A percentile compares a stretch with the other conserved stretches of the same genome.
Evolutionary conservation across 2,797 vertebrate species (phyloP).

Genomic region (Borostomias antarcticus): DNA sequence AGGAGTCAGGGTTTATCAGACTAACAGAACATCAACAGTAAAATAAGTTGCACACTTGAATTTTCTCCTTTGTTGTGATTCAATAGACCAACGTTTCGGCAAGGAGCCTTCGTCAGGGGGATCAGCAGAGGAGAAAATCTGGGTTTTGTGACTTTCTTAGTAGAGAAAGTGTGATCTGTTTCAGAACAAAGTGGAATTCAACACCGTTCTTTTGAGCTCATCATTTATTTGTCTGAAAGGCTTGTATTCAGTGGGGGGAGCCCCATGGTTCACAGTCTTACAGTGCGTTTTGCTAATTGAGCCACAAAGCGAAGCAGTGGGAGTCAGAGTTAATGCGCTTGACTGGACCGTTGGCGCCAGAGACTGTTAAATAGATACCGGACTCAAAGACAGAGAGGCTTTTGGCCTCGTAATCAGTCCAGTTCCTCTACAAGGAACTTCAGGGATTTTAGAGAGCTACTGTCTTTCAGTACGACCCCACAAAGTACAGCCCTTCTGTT

Average conservation of each 20-base stretch:
- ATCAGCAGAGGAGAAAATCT: too few relatives aligned
- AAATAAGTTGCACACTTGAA: too few relatives aligned
- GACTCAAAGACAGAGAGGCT: neutral
- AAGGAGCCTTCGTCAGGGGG: too few relatives aligned
- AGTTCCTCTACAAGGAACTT: neutral
- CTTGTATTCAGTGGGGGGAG: constrained; percentile 15
- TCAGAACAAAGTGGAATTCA: constrained; percentile 27
- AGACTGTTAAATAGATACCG: constrained; percentile 47
- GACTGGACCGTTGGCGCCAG: constrained; percentile 13
- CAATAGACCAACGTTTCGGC: too few relatives aligned
- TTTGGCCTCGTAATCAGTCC: constrained; percentile 11
- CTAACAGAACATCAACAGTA: too few relatives aligned
- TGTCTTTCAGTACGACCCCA: too few relatives aligned
- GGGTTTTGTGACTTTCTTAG: too few relatives aligned
- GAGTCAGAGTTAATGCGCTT: constrained; percentile 42
- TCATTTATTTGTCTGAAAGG: constrained; percentile 27
- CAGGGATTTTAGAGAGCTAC: too few relatives aligned
- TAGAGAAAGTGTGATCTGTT: too few relatives aligned
- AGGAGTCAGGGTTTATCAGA: constrained; percentile 9
- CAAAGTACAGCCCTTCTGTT: too few relatives aligned
- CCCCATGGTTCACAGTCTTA: constrained; percentile 21
- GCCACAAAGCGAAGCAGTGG: constrained; percentile 48
- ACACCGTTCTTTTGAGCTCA: constrained; percentile 23
- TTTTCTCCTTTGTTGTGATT: too few relatives aligned
- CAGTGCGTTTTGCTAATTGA: constrained; percentile 45